Evolutionary conservation across 2,113 vertebrate genomes (phyloP), one percentile per base, ranked within the genome.

Genomic region (Pogona vitticeps): DNA sequence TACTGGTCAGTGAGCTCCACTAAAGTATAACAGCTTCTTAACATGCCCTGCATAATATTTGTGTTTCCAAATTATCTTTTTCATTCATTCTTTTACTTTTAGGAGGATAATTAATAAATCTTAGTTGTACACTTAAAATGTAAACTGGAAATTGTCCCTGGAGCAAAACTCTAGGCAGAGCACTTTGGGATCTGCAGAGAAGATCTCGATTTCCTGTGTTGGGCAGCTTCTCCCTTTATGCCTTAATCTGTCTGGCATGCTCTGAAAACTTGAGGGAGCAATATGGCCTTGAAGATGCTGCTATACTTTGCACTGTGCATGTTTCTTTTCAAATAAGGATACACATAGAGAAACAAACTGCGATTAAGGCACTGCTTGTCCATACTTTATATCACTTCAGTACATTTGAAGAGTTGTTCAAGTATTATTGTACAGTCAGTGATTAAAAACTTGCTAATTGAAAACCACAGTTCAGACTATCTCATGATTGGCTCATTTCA

Each of bases 381-480:
- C n/a, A n/a, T 80, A 56, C 76, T 85, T 31, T 68, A 10, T 6
- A 91, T 82, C n/a, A n/a, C n/a, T n/a, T 42, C 67, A 3, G 2
- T 72, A 83, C 83, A 72, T n/a, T 71, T 18, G 40, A 33, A 75
- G 36, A 52, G 65, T 46, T 63, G 6, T 12, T 61, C 0, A 79
- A 90, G 2, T 86, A 86, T 89, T 59, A 56, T 76, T 86, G n/a
- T 77, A 42, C 6, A 63, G 14, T 61, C 20, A 61, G 7, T 61
- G 59, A 61, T 61, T 3, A 61, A 61, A 61, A 61, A 61, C 59
- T 15, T 61, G 14, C 59, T 13, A 61, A 21, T 61, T 61, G 14
- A 61, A 61, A 21, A 63, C 21, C 18, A 21, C 15, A 63, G 61
- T 23, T 63, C 18, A 63, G 20, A 21, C 61, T 52, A 52, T 52